Evolutionary conservation across 1,140 invertebrate genomes (phyloP).

Genomic region (Orchesella cincta): DNA sequence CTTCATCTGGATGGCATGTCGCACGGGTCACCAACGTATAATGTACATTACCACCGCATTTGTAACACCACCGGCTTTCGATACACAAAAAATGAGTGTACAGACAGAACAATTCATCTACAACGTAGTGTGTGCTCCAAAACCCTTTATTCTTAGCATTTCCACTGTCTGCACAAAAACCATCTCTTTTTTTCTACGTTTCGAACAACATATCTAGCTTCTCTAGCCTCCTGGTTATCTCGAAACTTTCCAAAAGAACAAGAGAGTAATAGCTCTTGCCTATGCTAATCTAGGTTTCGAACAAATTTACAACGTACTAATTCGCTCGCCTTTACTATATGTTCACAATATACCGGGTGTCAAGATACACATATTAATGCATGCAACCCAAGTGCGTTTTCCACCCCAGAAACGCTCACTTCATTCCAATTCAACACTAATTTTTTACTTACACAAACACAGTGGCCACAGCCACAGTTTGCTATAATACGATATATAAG

Average conservation of each 20-base stretch:
- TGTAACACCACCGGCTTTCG: conserved; percentile 16
- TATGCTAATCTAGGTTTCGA: too few species aligned
- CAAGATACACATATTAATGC: too few species aligned
- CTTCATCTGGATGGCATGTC: conserved; percentile 14
- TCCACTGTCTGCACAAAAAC: conserved; percentile 25
- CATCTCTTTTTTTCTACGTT: not conserved
- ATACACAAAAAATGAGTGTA: not conserved
- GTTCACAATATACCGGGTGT: too few species aligned
- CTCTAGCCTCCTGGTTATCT: not conserved
- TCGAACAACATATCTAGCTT: too few species aligned
- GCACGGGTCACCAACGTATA: conserved; percentile 16
- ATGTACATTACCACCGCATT: not conserved
- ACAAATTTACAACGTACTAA: too few species aligned
- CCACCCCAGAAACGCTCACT: too few species aligned
- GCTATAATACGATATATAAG: not conserved
- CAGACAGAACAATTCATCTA: conserved; percentile 11
- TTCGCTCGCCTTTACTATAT: too few species aligned
- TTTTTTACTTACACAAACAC: not conserved
- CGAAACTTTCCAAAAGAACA: not conserved
- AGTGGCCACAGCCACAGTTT: not conserved
- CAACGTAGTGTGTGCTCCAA: too few species aligned
- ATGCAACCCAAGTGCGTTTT: too few species aligned
- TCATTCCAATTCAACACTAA: too few species aligned
- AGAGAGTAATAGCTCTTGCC: not conserved
- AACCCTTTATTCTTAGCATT: conserved; percentile 25